Evolutionary conservation across 2,888 invertebrate genomes (phyloP), one percentile per base, ranked within the genome.

Genomic region (Rhaphigaster nebulosa): DNA sequence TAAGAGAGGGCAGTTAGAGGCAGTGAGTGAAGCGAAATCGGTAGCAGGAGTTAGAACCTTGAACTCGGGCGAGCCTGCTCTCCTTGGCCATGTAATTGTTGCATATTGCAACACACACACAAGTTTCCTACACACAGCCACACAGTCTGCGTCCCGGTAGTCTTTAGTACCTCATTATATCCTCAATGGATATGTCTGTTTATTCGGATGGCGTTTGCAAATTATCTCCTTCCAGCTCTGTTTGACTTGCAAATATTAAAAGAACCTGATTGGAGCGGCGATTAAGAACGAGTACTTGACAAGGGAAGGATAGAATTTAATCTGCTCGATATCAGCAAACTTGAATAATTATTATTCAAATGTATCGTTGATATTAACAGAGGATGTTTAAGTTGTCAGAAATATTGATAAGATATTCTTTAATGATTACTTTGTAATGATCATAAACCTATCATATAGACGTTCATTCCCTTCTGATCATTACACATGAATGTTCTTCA

Each of bases 71-170:
- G 13, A 84, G 84, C 84, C 84, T 5, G 88, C 65, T 88, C 88
- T 56, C 88, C 88, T 88, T 88, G 88, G 88, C 65, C 54, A 65
- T 88, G 88, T 60, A 88, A 88, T 88, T 88, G 88, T 60, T 88
- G 88, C 65, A 88, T 54, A 60, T 88, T 88, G 88, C 88, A 88
- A 60, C 34, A 87, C 54, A 26, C 54, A 26, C 45, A n/a, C 84
- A n/a, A 38, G 84, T 84, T 84, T 12, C 87, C 34, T 8, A 34
- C 56, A 34, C 56, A 38, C 87, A 56, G 87, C 87, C 87, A 87
- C 87, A 52, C 88, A 56, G 88, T 88, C 88, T 88, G 8, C 34
- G 15, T 38, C 34, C 70, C 70, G 3, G 34, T 18, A 70, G 70
- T 34, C 65, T 76, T 23, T 76, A 76, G 70, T 76, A 76, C 38